A percentile compares a stretch with the other conserved stretches of the same genome.
Evolutionary conservation across 2,113 vertebrate species (phyloP).

Genomic region (Apaloderma vittatum): DNA sequence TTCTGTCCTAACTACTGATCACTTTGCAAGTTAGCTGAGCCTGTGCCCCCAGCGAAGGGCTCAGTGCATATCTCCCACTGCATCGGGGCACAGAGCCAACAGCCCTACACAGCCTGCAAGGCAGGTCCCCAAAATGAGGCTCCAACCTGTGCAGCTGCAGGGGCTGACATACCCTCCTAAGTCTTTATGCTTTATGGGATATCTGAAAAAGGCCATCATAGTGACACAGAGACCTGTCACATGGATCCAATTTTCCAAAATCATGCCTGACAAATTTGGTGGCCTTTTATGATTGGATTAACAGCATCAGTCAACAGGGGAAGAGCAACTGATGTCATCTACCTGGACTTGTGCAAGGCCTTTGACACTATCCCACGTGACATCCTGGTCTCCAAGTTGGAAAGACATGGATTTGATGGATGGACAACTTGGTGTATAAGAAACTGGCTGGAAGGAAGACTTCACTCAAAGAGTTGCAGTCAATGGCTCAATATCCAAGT

Average conservation of each 20-base stretch:
- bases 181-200: not conserved
- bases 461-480: too few species aligned
- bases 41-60: not conserved
- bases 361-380: too few species aligned
- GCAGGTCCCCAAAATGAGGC: not conserved
- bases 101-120: not conserved
- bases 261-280: too few species aligned
- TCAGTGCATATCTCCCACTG: fast-evolving
- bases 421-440: too few species aligned
- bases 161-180: not conserved
- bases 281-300: too few species aligned
- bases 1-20: not conserved
- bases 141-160: not conserved
- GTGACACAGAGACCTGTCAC: not conserved
- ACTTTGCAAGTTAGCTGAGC: not conserved
- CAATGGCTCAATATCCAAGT: too few species aligned
- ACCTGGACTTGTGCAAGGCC: too few species aligned
- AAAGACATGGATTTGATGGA: too few species aligned
- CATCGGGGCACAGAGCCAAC: fast-evolving
- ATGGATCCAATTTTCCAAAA: not conserved
- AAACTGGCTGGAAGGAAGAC: too few species aligned
- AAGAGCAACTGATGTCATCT: too few species aligned
- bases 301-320: too few species aligned
- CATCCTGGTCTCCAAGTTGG: too few species aligned
- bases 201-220: not conserved